These are phyloP conservation scores for Acanthosepion pharaonis DNA, from an alignment of 2,888 invertebrate species.

Conservation along the genomic window DNA sequence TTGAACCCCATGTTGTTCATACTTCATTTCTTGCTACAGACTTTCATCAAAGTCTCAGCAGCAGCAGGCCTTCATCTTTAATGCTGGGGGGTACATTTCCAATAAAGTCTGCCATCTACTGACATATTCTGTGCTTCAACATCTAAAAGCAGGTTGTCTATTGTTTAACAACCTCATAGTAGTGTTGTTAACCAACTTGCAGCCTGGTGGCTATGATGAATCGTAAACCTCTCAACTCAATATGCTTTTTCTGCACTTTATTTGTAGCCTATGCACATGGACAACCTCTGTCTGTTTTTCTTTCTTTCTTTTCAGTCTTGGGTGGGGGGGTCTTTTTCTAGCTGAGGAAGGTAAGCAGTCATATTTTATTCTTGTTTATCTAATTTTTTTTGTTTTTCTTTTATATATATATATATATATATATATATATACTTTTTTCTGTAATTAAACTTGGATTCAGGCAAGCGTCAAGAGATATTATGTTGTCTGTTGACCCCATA, in stretches of 20 bases:
- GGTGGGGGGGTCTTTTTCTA: background rate
- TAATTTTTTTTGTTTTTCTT: background rate
- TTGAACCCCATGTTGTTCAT: background rate
- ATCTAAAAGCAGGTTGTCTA: constrained; percentile 2
- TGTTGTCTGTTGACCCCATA: no score
- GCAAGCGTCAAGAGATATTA: background rate
- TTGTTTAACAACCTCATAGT: background rate
- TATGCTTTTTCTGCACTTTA: background rate
- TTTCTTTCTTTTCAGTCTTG: background rate
- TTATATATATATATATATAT: background rate
- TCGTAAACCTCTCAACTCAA: background rate
- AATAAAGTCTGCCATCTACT: constrained; percentile 33
- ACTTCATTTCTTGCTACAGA: background rate
- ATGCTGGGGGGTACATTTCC: constrained; percentile 11
- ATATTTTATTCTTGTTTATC: background rate
- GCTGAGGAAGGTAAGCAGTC: background rate
- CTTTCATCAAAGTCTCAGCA: background rate
- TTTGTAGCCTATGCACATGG: constrained; percentile 33
- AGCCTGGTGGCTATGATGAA: background rate
- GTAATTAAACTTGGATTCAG: background rate
- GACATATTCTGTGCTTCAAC: background rate
- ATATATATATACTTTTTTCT: background rate
- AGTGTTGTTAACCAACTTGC: background rate
- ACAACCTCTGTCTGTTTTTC: background rate
- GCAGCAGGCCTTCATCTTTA: background rate